Base-by-base conservation (phyloP, 2,888 invertebrate genomes). In the Euphydryas editha region DNA sequence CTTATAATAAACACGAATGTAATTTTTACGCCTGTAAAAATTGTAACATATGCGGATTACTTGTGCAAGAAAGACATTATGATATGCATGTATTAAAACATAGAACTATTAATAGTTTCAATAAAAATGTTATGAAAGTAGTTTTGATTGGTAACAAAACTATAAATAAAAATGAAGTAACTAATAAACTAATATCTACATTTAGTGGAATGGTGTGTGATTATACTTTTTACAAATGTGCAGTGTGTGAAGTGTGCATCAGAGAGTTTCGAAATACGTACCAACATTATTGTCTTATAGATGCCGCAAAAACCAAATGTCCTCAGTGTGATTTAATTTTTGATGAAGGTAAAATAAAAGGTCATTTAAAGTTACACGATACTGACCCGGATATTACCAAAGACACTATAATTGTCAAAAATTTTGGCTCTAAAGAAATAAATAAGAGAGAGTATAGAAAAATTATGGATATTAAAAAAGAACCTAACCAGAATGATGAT, bases 171-270 rank as follows among this genome's bases (percentile, higher is more conserved):
- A 36, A 24, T 20, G 55, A 39, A 11, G 57, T 37, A 15, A 24
- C n/a, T 17, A 59, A 42, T 18, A 66, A 65, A 20, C 39, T 65
- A 11, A 58, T 47, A 20, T 72, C 80, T 7, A 76, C 75, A 58
- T 88, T 82, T 65, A 76, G 44, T 47, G 88, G 89, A 17, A 75
- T 73, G 24, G 73, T 83, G 64, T 78, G 76, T 71, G 87, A 90
- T 75, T 86, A 84, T 69, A 80, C 80, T 36, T 76, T 88, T 69
- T 86, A 84, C 69, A 81, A 78, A 74, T 90, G 90, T 72, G 68
- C 68, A 10, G 75, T 79, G 62, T 90, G 90, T 69, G 71, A 79
- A 47, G 65, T 87, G 17, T 87, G 86, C 69, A 62, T 82, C 10
- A 78, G 71, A 68, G 74, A 78, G 39, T 68, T 75, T 20, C 68